These are phyloP conservation scores for Aphelocoma californica DNA, from an alignment of 2,797 vertebrate genomes.

Conservation along the genomic window DNA sequence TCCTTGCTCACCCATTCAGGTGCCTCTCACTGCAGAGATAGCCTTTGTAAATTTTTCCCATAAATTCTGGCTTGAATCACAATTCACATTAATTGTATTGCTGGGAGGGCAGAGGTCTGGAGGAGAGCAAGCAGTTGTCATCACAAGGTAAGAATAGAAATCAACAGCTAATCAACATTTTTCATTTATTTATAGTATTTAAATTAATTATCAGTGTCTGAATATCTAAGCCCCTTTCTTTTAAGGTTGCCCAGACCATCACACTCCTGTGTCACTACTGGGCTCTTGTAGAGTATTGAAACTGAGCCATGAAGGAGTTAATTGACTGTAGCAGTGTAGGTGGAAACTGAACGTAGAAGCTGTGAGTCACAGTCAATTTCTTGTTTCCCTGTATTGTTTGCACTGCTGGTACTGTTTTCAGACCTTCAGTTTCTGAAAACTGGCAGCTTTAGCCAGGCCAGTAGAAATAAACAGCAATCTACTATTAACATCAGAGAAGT, in stretches of 20 bases:
- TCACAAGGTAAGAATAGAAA: not conserved
- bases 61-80: not conserved
- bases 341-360: not conserved
- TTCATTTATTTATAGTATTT: not conserved
- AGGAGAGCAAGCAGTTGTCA: not conserved
- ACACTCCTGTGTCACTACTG: not conserved
- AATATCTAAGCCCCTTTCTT: not conserved
- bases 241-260: not conserved
- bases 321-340: not conserved
- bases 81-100: not conserved
- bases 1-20: fast-evolving
- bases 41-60: not conserved
- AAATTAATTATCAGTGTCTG: not conserved
- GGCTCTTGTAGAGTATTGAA: not conserved
- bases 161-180: not conserved
- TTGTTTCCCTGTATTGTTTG: not conserved
- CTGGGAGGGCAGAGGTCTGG: not conserved
- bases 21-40: not conserved
- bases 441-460: not conserved
- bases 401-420: not conserved
- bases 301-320: constrained; percentile 5
- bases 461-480: constrained; percentile 7
- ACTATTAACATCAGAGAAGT: not conserved
- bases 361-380: not conserved
- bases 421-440: not conserved